Percentiles rank a stretch among this genome's conserved stretches.
Conservation (phyloP, 2,888 invertebrate genomes). For the Tenthredo livida region DNA sequence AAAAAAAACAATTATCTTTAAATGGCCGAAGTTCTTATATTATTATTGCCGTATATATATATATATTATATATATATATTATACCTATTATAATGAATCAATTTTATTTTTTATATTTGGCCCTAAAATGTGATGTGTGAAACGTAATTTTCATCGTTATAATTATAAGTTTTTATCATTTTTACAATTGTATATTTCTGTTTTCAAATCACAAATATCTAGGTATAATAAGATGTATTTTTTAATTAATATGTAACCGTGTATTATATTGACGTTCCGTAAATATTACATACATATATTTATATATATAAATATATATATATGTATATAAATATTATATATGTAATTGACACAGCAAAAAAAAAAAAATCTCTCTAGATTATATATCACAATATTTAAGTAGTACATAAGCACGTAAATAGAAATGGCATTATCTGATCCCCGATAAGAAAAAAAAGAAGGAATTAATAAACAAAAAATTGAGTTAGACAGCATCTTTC, state of each 20-base stretch:
- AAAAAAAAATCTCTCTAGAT: conserved; percentile 45
- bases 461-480: background rate
- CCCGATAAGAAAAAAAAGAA: background rate
- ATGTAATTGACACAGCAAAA: conserved; percentile 4
- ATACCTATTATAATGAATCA: background rate
- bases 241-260: conserved; percentile 45
- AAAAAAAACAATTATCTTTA: background rate
- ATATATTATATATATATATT: background rate
- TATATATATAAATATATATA: background rate
- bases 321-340: background rate
- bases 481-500: background rate
- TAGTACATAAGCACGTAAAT: conserved; percentile 15
- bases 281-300: conserved; percentile 8
- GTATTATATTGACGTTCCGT: conserved; percentile 44
- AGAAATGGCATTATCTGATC: conserved; percentile 34
- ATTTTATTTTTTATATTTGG: conserved; percentile 28
- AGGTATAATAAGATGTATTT: conserved; percentile 39
- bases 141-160: conserved; percentile 42
- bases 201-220: conserved; percentile 35
- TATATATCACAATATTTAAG: conserved; percentile 28
- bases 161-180: conserved; percentile 36
- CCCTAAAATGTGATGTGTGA: conserved; percentile 50
- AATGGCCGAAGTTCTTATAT: conserved; percentile 44
- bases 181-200: conserved; percentile 35
- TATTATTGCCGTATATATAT: conserved; percentile 13